phyloP scores from a whole-genome alignment of 1,140 invertebrate genomes.

The Eurosta solidaginis region DNA sequence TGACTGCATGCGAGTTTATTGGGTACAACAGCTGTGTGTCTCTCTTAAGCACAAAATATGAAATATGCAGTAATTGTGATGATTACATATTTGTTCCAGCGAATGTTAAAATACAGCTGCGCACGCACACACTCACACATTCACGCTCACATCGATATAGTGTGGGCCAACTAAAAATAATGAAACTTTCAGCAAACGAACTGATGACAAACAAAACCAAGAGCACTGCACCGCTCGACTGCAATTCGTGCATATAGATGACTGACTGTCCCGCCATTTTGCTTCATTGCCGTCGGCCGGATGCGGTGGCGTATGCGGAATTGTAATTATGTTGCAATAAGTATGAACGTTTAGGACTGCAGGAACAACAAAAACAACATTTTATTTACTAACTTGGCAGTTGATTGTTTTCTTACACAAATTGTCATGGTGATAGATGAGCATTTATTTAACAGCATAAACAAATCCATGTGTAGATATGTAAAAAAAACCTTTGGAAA shows the following conservation, averaged over 20 bases:
- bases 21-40: neutral
- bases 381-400: neutral
- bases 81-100: conserved; percentile 24
- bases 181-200: neutral
- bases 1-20: neutral
- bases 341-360: conserved; percentile 35
- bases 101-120: neutral
- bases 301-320: conserved; percentile 31
- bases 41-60: neutral
- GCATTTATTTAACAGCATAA: conserved; percentile 25
- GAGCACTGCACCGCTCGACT: neutral
- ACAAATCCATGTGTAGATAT: neutral
- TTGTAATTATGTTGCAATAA: conserved; percentile 29
- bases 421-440: conserved; percentile 37
- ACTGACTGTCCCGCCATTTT: neutral
- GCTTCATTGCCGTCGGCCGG: neutral
- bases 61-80: conserved; percentile 24
- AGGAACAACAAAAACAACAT: conserved; percentile 23
- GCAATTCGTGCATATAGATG: neutral
- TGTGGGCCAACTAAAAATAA: conserved; percentile 16
- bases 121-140: neutral
- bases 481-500: too few species aligned
- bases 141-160: neutral
- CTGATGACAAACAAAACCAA: neutral
- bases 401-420: conserved; percentile 25